Evolutionary conservation across 2,888 invertebrate species (phyloP).

Genomic region (Tetramorium bicarinatum): DNA sequence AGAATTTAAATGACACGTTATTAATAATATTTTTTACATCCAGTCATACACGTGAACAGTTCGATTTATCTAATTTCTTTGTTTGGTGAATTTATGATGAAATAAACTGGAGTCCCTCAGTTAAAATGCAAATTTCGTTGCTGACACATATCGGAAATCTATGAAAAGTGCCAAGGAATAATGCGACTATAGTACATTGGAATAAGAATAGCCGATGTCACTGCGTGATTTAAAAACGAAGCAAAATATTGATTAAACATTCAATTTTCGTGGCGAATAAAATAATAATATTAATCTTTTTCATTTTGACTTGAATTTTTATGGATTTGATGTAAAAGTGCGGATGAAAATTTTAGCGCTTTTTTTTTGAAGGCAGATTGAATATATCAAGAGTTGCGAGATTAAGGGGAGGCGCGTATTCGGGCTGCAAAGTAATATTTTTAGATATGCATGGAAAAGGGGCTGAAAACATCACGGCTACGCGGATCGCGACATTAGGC

Average conservation of each 20-base stretch:
- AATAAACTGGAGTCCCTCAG: conserved; percentile 11
- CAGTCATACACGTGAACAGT: not conserved
- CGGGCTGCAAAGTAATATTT: conserved; percentile 13
- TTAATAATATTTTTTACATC: not conserved
- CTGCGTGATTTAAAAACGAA: conserved; percentile 11
- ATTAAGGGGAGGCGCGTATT: not conserved
- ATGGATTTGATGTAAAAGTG: not conserved
- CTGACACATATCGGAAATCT: conserved; percentile 30
- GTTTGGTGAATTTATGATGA: conserved; percentile 21
- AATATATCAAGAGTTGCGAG: not conserved
- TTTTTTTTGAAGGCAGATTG: not conserved
- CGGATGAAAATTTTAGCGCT: not conserved
- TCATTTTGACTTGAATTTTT: not conserved
- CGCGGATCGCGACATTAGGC: conserved; percentile 15
- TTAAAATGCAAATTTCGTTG: conserved; percentile 25
- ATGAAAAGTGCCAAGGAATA: conserved; percentile 37
- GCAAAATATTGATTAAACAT: conserved; percentile 17
- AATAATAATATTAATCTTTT: conserved; percentile 29
- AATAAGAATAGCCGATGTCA: conserved; percentile 30
- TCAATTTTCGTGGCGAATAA: not conserved
- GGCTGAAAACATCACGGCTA: not conserved
- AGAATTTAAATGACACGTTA: not conserved
- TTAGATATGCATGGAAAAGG: not conserved
- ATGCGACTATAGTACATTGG: not conserved
- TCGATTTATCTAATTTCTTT: not conserved